Evolutionary conservation across 1,140 invertebrate genomes (phyloP).

Genomic region (Anadara kagoshimensis): DNA sequence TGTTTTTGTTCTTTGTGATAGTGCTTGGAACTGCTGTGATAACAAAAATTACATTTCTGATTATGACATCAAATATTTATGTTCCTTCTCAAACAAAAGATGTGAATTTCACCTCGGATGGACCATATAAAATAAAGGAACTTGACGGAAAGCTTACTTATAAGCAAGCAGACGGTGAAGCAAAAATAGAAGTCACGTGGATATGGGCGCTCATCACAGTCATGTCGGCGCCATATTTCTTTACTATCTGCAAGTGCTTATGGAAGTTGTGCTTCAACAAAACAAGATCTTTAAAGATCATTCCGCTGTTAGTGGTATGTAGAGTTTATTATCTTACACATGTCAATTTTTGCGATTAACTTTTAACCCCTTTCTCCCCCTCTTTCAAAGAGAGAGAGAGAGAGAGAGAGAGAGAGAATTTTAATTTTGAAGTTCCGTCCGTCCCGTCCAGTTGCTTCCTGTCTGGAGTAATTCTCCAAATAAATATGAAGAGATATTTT

Average conservation of each 20-base stretch:
- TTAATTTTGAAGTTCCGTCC: no score
- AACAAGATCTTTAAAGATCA: slow-evolving; percentile 33
- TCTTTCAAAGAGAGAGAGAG: no score
- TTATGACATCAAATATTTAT: slow-evolving; percentile 39
- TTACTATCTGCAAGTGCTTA: slow-evolving; percentile 43
- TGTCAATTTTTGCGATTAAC: no score
- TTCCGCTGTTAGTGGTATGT: slow-evolving; percentile 51
- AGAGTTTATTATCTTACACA: not conserved
- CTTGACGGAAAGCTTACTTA: not conserved
- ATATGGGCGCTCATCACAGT: slow-evolving; percentile 57
- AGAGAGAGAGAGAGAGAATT: no score
- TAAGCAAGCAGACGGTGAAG: not conserved
- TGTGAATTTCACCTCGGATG: not conserved
- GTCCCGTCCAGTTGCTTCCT: no score
- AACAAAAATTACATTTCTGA: slow-evolving; percentile 35
- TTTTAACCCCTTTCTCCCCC: no score
- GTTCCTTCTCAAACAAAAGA: not conserved
- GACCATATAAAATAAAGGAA: not conserved
- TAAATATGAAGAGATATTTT: no score
- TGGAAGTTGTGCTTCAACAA: slow-evolving; percentile 57
- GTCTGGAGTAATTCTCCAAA: no score
- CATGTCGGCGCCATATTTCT: slow-evolving; percentile 54
- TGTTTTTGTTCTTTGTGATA: slow-evolving; percentile 17
- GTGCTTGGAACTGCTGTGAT: slow-evolving; percentile 25
- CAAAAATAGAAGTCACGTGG: slow-evolving; percentile 46